Percentiles rank a stretch among this genome's conserved stretches.
These are phyloP conservation scores for Tineola bisselliella DNA, from an alignment of 2,888 invertebrate species.

Conservation along the genomic window DNA sequence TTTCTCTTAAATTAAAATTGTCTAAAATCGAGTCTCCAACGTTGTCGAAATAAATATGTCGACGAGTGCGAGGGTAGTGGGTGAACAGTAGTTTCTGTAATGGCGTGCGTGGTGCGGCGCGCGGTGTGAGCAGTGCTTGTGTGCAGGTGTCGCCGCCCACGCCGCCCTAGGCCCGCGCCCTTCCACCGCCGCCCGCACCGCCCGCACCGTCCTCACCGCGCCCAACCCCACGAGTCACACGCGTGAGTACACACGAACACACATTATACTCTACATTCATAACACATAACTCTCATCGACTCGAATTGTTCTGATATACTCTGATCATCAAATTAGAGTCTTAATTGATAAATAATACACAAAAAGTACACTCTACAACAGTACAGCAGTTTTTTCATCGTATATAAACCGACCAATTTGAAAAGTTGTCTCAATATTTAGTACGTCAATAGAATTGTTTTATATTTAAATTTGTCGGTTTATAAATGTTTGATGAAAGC, in stretches of 20 bases:
- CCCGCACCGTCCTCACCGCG: constrained; percentile 3
- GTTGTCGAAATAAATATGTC: too few relatives aligned
- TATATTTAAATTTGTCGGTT: too few relatives aligned
- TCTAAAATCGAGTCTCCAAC: too few relatives aligned
- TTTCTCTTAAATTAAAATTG: too few relatives aligned
- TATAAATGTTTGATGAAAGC: too few relatives aligned
- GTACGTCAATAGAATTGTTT: too few relatives aligned
- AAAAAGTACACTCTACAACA: too few relatives aligned
- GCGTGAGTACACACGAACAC: constrained; percentile 28
- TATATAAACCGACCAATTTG: not conserved
- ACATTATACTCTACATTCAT: not conserved
- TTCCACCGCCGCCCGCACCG: constrained; percentile 66
- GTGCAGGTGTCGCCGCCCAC: constrained; percentile 54
- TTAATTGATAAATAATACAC: too few relatives aligned
- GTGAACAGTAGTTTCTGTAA: constrained; percentile 13
- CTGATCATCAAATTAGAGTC: too few relatives aligned
- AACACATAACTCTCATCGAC: not conserved
- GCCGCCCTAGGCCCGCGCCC: constrained; percentile 67
- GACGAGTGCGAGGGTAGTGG: not conserved
- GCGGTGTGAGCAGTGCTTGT: constrained; percentile 25
- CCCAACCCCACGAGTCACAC: constrained; percentile 39
- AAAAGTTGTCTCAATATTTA: not conserved
- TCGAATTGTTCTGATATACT: too few relatives aligned
- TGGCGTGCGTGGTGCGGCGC: constrained; percentile 18
- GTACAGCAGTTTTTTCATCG: not conserved